Base-by-base conservation (phyloP, 2,113 vertebrate species). In the Pelecanoides urinatrix region DNA sequence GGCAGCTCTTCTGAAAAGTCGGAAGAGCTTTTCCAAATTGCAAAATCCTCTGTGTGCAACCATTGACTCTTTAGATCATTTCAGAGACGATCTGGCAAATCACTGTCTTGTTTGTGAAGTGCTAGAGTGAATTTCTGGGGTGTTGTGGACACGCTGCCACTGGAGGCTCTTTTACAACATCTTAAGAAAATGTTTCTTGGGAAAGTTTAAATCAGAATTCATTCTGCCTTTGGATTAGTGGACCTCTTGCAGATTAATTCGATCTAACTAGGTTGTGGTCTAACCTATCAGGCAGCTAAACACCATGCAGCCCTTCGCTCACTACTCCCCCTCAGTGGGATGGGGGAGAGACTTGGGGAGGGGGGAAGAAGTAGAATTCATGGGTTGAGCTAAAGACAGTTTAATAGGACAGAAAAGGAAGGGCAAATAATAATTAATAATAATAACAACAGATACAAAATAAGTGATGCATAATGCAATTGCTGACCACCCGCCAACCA, bases 111-210 rank as follows among this genome's bases (percentile, higher is more conserved):
- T 29, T 21, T 42, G 34, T 44, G n/a, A 71, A 16, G 8, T 1
- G 17, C 21, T 7, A 16, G n/a, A 12, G 11, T 26, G 70, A 56
- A 65, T 71, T 90, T 45, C 44, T 30, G 20, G 19, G 20, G 8
- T 16, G 22, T n/a, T 36, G 36, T 0, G 0, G 44, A 74, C 8
- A 6, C 0, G 1, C 22, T 49, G 52, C 23, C n/a, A 32, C 52
- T 38, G 38, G 21, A 71, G 15, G 8, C 15, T 55, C 34, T 70
- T 89, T 22, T 18, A 72, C 14, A 80, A 11, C 27, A 59, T 18
- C 42, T 65, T 56, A 40, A 52, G 66, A 44, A 30, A 40, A 16
- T 0, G 1, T 62, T 45, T 62, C 13, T n/a, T 59, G 52, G 5
- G 1, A 12, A 85, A 82, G 23, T 29, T 3, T 42, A 11, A 45